These are phyloP conservation scores for Tenthredo livida DNA, from an alignment of 2,888 invertebrate species.

Conservation along the genomic window DNA sequence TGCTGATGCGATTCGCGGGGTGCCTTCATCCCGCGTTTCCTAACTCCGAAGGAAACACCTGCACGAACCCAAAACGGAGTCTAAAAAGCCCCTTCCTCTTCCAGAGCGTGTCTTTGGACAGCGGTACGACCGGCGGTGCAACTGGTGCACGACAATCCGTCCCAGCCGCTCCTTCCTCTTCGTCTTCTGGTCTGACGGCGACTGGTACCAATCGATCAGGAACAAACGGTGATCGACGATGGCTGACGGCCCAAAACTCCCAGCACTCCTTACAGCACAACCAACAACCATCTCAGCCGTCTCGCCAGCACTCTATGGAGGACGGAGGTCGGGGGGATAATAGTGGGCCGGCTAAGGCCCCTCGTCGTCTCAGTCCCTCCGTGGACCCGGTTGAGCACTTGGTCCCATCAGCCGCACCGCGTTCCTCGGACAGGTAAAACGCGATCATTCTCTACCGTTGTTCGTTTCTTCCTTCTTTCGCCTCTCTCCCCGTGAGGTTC, in stretches of 20 bases:
- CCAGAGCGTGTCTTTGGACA: constrained; percentile 73
- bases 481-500: background rate
- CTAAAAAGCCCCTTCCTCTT: constrained; percentile 44
- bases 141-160: background rate
- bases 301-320: constrained; percentile 71
- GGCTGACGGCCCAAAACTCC: constrained; percentile 16
- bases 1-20: background rate
- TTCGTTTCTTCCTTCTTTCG: background rate
- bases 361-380: constrained; percentile 78
- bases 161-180: background rate
- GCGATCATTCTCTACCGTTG: background rate
- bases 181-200: background rate
- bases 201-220: constrained; percentile 16
- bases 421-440: constrained; percentile 71
- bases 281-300: constrained; percentile 62
- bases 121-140: constrained; percentile 61
- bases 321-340: constrained; percentile 67
- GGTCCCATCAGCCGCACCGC: constrained; percentile 62
- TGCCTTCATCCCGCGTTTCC: no score
- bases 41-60: background rate
- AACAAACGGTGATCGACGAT: constrained; percentile 38
- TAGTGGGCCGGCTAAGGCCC: constrained; percentile 67
- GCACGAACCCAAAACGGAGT: background rate
- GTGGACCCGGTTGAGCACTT: constrained; percentile 76
- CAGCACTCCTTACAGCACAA: constrained; percentile 10